These are phyloP conservation scores for Haliclystus octoradiatus DNA, from an alignment of 30 jellyfish, hydroid and myxozoan genomes.

Conservation along the genomic window DNA sequence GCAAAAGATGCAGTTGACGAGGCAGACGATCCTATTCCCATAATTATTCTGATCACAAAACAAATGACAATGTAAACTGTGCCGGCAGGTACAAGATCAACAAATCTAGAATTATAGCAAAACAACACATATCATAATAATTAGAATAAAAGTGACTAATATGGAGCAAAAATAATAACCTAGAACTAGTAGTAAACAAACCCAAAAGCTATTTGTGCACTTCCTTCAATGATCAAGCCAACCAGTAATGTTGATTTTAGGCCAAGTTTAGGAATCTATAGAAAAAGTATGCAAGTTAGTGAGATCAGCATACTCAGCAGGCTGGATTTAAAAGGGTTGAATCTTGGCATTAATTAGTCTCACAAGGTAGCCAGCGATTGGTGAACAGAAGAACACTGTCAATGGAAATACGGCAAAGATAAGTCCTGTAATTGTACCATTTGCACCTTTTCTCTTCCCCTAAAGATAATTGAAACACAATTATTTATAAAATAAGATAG, in stretches of 20 bases:
- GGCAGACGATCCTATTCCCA: slow-evolving; percentile 73
- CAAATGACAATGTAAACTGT: slow-evolving; percentile 37
- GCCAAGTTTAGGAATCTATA: slow-evolving; percentile 66
- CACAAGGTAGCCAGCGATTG: slow-evolving; percentile 61
- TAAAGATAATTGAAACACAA: slow-evolving; percentile 2
- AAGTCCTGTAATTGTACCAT: slow-evolving; percentile 41
- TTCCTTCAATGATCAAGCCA: slow-evolving; percentile 74
- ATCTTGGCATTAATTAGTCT: slow-evolving; percentile 8
- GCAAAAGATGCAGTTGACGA: slow-evolving; percentile 64
- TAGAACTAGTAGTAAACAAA: slow-evolving; percentile 1
- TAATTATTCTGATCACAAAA: slow-evolving; percentile 57
- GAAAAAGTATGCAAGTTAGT: not conserved
- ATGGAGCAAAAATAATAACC: not conserved
- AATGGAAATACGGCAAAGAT: slow-evolving; percentile 64
- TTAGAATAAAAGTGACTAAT: not conserved
- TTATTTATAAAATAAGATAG: too few species aligned
- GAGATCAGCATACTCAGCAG: too few species aligned
- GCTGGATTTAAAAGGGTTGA: not conserved
- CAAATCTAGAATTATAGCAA: slow-evolving; percentile 24
- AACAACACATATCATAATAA: not conserved
- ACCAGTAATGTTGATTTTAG: slow-evolving; percentile 40
- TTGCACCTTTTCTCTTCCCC: slow-evolving; percentile 49
- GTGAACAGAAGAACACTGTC: slow-evolving; percentile 47
- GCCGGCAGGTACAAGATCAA: slow-evolving; percentile 44
- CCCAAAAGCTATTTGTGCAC: slow-evolving; percentile 82